Evolutionary conservation across 2,888 invertebrate genomes (phyloP).

Genomic region (Idaea straminata): DNA sequence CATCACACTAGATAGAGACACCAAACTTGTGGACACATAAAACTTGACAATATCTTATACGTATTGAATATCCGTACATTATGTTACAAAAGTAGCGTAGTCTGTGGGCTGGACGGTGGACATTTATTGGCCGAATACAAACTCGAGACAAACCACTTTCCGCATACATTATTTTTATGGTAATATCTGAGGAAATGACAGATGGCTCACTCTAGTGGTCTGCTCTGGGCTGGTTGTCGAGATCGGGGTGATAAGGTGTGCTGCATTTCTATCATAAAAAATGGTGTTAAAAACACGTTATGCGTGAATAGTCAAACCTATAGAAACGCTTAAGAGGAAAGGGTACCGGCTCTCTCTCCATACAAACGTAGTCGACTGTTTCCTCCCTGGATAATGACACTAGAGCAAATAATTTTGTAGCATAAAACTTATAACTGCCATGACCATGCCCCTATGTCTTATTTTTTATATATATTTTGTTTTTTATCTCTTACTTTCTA

Average conservation of each 20-base stretch:
- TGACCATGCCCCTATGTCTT: too few relatives aligned
- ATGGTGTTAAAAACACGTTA: neutral
- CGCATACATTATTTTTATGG: constrained; percentile 30
- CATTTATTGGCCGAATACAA: constrained; percentile 44
- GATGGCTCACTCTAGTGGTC: neutral
- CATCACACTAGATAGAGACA: constrained; percentile 29
- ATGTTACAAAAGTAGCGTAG: constrained; percentile 46
- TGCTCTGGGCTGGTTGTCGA: neutral
- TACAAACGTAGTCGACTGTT: too few relatives aligned
- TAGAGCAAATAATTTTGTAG: too few relatives aligned
- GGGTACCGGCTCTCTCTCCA: too few relatives aligned
- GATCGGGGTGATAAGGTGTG: neutral
- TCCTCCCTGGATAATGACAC: too few relatives aligned
- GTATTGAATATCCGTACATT: constrained; percentile 31
- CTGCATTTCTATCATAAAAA: neutral
- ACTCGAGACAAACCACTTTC: constrained; percentile 30
- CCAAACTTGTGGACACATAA: constrained; percentile 32
- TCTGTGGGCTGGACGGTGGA: constrained; percentile 38
- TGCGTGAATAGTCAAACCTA: neutral
- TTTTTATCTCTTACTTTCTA: too few relatives aligned
- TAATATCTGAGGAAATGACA: constrained; percentile 17
- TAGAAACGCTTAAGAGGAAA: too few relatives aligned
- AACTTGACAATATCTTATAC: constrained; percentile 27
- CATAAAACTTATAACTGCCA: too few relatives aligned
- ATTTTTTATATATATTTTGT: too few relatives aligned